These are phyloP conservation scores for Montifringilla adamsi DNA, from an alignment of 2,113 vertebrate species.

Conservation along the genomic window DNA sequence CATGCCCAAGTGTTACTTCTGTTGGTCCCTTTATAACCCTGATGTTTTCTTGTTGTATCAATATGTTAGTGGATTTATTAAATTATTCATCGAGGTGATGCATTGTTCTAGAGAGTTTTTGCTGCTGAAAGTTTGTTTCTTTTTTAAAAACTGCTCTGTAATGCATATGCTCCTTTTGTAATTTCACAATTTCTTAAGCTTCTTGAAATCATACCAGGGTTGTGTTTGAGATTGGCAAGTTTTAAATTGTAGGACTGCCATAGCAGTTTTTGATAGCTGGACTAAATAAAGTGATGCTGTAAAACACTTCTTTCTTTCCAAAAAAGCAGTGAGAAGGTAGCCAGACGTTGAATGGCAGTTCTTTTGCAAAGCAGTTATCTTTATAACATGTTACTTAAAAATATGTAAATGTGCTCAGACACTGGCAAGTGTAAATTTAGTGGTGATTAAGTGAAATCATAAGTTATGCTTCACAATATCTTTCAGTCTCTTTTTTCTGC, in stretches of 20 bases:
- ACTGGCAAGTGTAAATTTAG: neutral
- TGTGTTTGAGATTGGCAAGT: neutral
- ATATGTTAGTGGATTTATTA: neutral
- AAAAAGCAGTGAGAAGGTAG: neutral
- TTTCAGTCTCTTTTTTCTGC: neutral
- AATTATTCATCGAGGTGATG: neutral
- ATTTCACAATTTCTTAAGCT: neutral
- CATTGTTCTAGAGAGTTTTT: neutral
- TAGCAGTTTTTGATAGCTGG: neutral
- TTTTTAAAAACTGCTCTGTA: neutral
- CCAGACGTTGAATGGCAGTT: neutral
- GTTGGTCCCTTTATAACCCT: neutral
- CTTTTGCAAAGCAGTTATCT: neutral
- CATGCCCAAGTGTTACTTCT: neutral
- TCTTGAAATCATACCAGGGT: neutral
- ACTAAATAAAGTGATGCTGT: conserved; percentile 4
- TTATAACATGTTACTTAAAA: neutral
- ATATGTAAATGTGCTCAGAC: neutral
- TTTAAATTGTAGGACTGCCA: neutral
- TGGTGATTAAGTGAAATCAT: neutral
- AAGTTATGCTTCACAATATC: neutral
- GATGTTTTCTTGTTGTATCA: neutral
- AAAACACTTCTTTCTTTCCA: conserved; percentile 12
- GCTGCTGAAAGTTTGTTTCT: neutral
- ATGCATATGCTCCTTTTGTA: neutral